Evolutionary conservation across 2,888 invertebrate genomes (phyloP).

Genomic region (Frankliniella intonsa): DNA sequence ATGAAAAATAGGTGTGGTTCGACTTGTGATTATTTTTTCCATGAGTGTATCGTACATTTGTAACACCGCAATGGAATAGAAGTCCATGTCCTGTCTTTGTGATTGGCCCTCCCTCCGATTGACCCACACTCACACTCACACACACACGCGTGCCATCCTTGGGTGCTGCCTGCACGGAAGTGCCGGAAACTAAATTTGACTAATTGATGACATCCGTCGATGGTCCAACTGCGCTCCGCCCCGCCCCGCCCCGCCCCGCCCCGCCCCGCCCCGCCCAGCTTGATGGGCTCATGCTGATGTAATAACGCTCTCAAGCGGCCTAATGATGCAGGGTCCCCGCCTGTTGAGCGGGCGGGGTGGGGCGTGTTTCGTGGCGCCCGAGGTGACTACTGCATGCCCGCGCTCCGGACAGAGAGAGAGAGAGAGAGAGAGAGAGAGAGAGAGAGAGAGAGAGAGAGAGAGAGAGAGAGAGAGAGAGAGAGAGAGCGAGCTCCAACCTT

Average conservation of each 20-base stretch:
- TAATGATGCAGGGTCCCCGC: not conserved
- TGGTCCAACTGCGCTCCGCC: slow-evolving; percentile 30
- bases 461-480: slow-evolving; percentile 1
- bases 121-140: too few species aligned
- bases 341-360: not conserved
- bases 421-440: not conserved
- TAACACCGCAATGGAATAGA: too few species aligned
- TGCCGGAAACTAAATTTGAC: not conserved
- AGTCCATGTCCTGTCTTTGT: too few species aligned
- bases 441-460: not conserved
- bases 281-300: not conserved
- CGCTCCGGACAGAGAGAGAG: too few species aligned
- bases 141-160: too few species aligned
- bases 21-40: too few species aligned
- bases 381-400: not conserved
- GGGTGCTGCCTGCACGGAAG: too few species aligned
- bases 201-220: not conserved
- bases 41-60: too few species aligned
- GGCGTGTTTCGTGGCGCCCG: not conserved
- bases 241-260: slow-evolving; percentile 28
- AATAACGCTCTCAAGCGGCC: not conserved
- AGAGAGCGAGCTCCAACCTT: not conserved
- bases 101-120: too few species aligned
- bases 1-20: too few species aligned
- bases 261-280: slow-evolving; percentile 27